These are phyloP conservation scores for Gisinianus flammeolus DNA, from an alignment of 2,888 invertebrate species.

Conservation along the genomic window DNA sequence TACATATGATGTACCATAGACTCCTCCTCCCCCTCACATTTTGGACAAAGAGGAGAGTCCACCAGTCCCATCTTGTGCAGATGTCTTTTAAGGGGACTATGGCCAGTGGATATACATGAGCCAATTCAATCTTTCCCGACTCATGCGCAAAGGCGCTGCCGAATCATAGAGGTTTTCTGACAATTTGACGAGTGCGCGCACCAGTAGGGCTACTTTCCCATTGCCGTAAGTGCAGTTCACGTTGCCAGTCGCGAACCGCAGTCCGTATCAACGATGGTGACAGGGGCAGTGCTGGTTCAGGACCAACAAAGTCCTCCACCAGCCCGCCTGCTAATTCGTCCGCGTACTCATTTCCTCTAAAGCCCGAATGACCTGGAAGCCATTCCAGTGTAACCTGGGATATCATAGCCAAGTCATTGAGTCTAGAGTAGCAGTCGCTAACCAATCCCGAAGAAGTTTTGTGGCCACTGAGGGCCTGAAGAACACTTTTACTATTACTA, in stretches of 20 bases:
- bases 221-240: neutral
- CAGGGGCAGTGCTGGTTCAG: neutral
- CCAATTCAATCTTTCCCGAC: neutral
- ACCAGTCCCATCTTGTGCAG: neutral
- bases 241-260: neutral
- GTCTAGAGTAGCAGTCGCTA: neutral
- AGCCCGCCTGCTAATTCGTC: neutral
- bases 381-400: neutral
- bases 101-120: neutral
- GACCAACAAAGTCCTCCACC: neutral
- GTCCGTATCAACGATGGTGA: neutral
- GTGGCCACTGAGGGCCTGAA: neutral
- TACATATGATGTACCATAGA: neutral
- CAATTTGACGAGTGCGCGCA: neutral
- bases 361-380: neutral
- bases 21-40: neutral
- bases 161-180: neutral
- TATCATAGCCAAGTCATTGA: neutral
- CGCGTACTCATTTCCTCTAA: neutral
- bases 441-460: neutral
- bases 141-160: neutral
- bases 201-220: neutral
- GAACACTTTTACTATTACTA: neutral
- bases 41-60: slow-evolving; percentile 1
- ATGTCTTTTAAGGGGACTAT: neutral